phyloP scores from a whole-genome alignment of 2,797 vertebrate genomes.

The Ctenochaetus hawaiiensis region DNA sequence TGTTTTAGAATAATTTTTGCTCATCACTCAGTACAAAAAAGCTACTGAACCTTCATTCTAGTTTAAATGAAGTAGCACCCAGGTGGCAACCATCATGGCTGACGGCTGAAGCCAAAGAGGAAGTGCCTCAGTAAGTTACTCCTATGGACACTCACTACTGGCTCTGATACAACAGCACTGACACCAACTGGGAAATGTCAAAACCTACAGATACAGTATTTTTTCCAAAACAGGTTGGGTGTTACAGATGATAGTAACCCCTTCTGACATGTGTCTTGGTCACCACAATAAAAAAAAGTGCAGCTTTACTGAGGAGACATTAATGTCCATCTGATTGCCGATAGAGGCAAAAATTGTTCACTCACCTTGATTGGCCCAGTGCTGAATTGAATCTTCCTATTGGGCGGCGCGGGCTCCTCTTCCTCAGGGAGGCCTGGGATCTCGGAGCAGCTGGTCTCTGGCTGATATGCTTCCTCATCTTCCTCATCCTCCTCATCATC shows the following conservation, averaged over 20 bases:
- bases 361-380: conserved; percentile 94
- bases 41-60: too few species aligned
- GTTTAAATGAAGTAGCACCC: not conserved
- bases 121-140: conserved; percentile 9
- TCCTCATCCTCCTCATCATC: conserved; percentile 91
- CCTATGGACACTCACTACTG: not conserved
- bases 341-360: not conserved
- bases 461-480: conserved; percentile 89
- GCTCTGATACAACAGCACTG: not conserved
- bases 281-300: too few species aligned
- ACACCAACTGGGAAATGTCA: not conserved
- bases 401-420: conserved; percentile 89
- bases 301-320: not conserved
- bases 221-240: not conserved
- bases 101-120: conserved; percentile 22
- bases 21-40: too few species aligned
- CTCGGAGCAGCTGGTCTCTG: conserved; percentile 92
- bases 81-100: not conserved
- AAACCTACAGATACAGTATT: not conserved
- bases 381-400: conserved; percentile 95
- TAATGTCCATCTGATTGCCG: too few species aligned
- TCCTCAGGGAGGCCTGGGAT: conserved; percentile 89
- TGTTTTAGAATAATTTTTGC: not conserved
- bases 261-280: too few species aligned
- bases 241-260: too few species aligned